A percentile compares a stretch with the other conserved stretches of the same genome.
These are phyloP conservation scores for Athalia rosae DNA, from an alignment of 2,888 invertebrate genomes.

Conservation along the genomic window DNA sequence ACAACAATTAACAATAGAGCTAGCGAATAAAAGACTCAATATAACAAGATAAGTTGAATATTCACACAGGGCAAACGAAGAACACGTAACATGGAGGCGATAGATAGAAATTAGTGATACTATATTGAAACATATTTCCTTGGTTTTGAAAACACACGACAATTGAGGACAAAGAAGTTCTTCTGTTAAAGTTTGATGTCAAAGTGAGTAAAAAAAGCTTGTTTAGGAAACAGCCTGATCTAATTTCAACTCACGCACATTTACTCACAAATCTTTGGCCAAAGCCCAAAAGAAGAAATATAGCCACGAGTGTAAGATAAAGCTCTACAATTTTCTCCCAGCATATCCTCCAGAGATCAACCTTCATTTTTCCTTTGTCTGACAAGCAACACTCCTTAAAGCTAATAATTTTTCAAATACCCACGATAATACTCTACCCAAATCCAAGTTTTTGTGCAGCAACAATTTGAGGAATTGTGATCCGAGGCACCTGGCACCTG, in stretches of 20 bases:
- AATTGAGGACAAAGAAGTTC: conserved; percentile 5
- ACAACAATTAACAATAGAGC: not conserved
- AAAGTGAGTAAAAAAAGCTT: conserved; percentile 49
- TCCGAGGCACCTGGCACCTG: conserved; percentile 34
- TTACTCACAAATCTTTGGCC: conserved; percentile 50
- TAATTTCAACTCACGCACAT: conserved; percentile 51
- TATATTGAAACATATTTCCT: conserved; percentile 8
- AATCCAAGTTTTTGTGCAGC: not conserved
- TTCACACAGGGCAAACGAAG: conserved; percentile 30
- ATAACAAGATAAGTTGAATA: not conserved
- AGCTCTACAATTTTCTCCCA: no score
- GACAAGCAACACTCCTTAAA: no score
- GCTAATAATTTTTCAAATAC: not conserved
- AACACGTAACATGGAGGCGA: not conserved
- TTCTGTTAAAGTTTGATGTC: conserved; percentile 10
- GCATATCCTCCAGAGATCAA: not conserved
- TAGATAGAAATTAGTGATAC: not conserved
- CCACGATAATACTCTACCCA: not conserved
- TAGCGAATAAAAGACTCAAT: no score
- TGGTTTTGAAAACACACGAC: not conserved
- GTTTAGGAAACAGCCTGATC: conserved; percentile 50
- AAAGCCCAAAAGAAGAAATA: conserved; percentile 50
- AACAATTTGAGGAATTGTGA: conserved; percentile 11
- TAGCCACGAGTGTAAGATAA: not conserved
- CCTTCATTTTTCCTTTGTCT: not conserved